Base-by-base conservation (phyloP, 2,888 invertebrate species). In the Sabatieria punctata region DNA sequence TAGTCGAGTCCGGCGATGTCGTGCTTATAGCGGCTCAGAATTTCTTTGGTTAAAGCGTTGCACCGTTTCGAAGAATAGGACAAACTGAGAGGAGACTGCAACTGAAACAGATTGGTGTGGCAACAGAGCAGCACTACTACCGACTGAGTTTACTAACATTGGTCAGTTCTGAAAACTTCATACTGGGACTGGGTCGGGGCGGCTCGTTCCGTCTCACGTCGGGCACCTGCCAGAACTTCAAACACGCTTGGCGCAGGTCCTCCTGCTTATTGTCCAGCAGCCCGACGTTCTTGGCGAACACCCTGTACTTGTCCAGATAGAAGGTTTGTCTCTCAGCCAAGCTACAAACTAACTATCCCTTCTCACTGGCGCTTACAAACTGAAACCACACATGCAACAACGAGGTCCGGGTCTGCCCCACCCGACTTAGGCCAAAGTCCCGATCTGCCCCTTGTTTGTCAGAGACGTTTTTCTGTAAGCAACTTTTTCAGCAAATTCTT, bases 201-300 rank as follows among this genome's bases (percentile, higher is more conserved):
- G 30, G 30, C 30, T 30, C 8, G 30, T 8, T 11, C 8, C 30
- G 30, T 37, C 39, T 27, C 36, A 44, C 24, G 42, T 58, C 55
- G 6, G 62, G 61, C n/a, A 63, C 49, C 27, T 50, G 43, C 63
- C 63, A 63, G 46, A 61, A 64, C 18, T 52, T 45, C 36, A 64
- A 43, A 36, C 61, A 60, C 21, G 56, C 49, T 23, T 58, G 57
- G 6, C 61, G 52, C 24, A 63, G 49, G 22, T 55, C 50, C n/a
- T 51, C 55, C 48, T 54, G 45, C 2, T 23, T 27, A 37, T 35
- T 18, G 45, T 64, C 63, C 41, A 52, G 51, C 42, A 55, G 54
- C 1, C 55, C 55, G 13, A 49, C 51, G 48, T 63, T 61, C 45
- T 53, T 52, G 11, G 63, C 60, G 46, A 57, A 63, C 47, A 51